These are phyloP conservation scores for Lutraria lutraria DNA, from an alignment of 2,888 invertebrate species.

Conservation along the genomic window DNA sequence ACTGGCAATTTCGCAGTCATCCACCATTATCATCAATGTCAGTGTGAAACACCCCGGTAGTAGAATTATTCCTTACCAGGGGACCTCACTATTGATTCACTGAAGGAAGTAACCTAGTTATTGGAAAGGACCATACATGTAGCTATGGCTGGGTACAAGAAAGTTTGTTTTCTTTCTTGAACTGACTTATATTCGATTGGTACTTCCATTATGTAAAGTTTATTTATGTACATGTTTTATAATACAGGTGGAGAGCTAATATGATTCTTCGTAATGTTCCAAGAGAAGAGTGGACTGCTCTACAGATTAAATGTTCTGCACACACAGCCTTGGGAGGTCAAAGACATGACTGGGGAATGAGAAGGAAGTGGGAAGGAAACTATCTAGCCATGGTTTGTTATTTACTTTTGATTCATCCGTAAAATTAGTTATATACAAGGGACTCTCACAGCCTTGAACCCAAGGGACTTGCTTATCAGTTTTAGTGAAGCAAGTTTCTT, in stretches of 20 bases:
- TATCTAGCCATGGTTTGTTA: constrained; percentile 90
- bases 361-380: constrained; percentile 94
- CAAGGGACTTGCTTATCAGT: no score
- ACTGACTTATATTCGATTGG: background rate
- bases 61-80: no score
- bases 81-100: no score
- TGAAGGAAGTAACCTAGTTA: no score
- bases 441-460: no score
- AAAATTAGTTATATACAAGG: no score
- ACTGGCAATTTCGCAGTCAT: no score
- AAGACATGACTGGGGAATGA: constrained; percentile 91
- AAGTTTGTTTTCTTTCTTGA: background rate
- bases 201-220: background rate
- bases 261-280: constrained; percentile 94
- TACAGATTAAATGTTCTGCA: constrained; percentile 93
- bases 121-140: no score
- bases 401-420: no score
- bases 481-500: no score
- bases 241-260: constrained; percentile 93
- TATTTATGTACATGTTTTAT: background rate
- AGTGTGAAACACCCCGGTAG: no score
- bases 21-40: no score
- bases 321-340: constrained; percentile 91
- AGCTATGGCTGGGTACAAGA: background rate
- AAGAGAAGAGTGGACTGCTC: constrained; percentile 94